These are phyloP conservation scores for Petrolisthes cinctipes DNA, from an alignment of 2,888 invertebrate species.

Conservation along the genomic window DNA sequence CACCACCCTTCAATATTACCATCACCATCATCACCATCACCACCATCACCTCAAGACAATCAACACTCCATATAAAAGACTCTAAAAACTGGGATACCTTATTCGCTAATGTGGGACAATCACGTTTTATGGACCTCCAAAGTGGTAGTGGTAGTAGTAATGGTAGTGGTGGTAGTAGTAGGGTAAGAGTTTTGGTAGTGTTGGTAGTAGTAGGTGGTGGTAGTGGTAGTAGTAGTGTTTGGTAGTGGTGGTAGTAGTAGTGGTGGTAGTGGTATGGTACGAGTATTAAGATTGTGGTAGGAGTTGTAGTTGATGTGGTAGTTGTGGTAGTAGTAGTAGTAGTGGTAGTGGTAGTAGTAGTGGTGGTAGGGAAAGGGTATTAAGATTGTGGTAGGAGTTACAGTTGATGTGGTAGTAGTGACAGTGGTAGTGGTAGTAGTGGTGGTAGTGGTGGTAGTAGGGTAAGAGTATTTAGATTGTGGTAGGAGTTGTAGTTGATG, in stretches of 20 bases:
- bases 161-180: neutral
- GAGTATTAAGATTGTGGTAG: neutral
- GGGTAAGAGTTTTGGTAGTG: neutral
- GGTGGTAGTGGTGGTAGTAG: conserved; percentile 15
- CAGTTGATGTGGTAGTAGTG: neutral
- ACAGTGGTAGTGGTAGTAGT: neutral
- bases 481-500: too few species aligned
- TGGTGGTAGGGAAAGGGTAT: neutral
- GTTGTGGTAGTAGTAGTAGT: neutral
- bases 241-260: neutral
- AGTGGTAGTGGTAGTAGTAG: too few species aligned
- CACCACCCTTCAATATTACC: neutral
- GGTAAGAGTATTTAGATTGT: too few species aligned
- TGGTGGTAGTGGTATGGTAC: neutral
- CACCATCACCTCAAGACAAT: neutral
- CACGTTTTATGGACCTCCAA: conserved; percentile 10
- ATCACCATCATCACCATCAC: neutral
- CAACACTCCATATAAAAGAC: neutral
- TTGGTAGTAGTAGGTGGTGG: neutral
- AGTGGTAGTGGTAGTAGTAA: neutral
- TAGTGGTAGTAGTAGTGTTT: neutral
- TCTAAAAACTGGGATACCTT: neutral
- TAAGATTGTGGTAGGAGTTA: neutral
- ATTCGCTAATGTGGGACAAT: conserved; percentile 24
- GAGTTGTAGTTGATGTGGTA: neutral